Evolutionary conservation across 2,797 vertebrate genomes (phyloP).

Genomic region (Epinephelus awoara): DNA sequence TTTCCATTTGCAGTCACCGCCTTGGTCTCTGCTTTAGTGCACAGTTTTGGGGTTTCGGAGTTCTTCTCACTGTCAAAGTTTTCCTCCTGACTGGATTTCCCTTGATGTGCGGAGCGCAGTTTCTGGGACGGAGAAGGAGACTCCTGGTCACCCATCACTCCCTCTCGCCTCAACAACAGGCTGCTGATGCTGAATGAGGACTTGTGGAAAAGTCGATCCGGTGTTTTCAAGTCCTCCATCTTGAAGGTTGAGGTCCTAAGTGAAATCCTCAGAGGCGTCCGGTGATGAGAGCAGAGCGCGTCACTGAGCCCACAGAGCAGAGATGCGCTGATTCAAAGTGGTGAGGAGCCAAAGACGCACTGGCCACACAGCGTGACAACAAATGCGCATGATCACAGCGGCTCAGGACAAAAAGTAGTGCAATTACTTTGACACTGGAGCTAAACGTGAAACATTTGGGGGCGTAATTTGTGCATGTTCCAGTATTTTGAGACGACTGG

Average conservation of each 20-base stretch:
- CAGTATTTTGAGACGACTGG: neutral
- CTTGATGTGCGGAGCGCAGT: conserved; percentile 35
- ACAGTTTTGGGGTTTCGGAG: conserved; percentile 22
- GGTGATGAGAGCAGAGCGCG: conserved; percentile 25
- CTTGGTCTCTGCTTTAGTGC: conserved; percentile 25
- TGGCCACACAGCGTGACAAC: conserved; percentile 49
- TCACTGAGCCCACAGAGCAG: conserved; percentile 29
- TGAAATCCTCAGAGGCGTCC: conserved; percentile 7
- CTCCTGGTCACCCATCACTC: conserved; percentile 47
- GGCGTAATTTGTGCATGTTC: neutral
- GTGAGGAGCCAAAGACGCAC: conserved; percentile 53
- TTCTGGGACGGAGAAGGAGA: conserved; percentile 50
- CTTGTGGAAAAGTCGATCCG: conserved; percentile 77
- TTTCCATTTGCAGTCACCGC: conserved; percentile 1
- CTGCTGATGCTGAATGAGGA: conserved; percentile 88
- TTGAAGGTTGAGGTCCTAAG: conserved; percentile 1
- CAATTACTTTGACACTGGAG: conserved; percentile 9
- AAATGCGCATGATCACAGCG: conserved; percentile 70
- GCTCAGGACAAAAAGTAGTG: conserved; percentile 14
- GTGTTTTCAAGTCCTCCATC: conserved; percentile 78
- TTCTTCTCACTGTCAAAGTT: conserved; percentile 44
- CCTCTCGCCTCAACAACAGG: conserved; percentile 82
- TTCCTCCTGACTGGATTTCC: conserved; percentile 26
- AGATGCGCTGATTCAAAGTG: conserved; percentile 54
- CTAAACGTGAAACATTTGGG: neutral